Base-by-base conservation (phyloP, 2,797 vertebrate species). In the Fratercula arctica region DNA sequence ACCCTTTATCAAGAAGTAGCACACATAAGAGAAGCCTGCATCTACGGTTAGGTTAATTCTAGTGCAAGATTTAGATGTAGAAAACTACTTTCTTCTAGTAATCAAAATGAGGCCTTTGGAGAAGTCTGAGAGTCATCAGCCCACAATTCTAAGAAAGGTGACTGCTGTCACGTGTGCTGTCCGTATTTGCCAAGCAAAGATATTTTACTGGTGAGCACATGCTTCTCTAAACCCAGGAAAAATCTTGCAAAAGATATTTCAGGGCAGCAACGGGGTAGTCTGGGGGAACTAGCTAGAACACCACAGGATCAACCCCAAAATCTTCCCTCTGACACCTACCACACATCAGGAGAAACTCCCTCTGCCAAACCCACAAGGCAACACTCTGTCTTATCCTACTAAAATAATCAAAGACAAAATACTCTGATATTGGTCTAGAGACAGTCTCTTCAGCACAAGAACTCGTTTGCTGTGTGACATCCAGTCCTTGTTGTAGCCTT, bases 1-100 rank as follows among this genome's bases (percentile, higher is more conserved):
- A 83, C 33, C 37, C 15, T 3, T 75, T 73, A 85, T 46, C 63
- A 41, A 78, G 57, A 75, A 88, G 67, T 51, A 66, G 63, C 77
- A 59, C 35, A 4, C 39, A 63, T 25, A 81, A 79, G 24, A 84
- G 74, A 81, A 72, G 54, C 86, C 76, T 57, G 50, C 31, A 76
- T 37, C 83, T 91, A 80, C 35, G 79, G 59, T 72, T 70, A 61
- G 51, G 81, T 67, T 68, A 69, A 43, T 35, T 72, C 73, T 69
- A 93, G 26, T 51, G n/a, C 63, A 86, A 87, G n/a, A 45, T 31
- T 85, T 67, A 24, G 54, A 37, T 4, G 20, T 77, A 51, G 45
- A 74, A 92, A 95, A 90, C 37, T 51, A 76, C 59, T 72, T 90
- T 43, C 23, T 89, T 93, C 60, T 70, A 80, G 84, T 78, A 37